phyloP scores from a whole-genome alignment of 2,797 vertebrate genomes.

The Novumbra hubbsi region DNA sequence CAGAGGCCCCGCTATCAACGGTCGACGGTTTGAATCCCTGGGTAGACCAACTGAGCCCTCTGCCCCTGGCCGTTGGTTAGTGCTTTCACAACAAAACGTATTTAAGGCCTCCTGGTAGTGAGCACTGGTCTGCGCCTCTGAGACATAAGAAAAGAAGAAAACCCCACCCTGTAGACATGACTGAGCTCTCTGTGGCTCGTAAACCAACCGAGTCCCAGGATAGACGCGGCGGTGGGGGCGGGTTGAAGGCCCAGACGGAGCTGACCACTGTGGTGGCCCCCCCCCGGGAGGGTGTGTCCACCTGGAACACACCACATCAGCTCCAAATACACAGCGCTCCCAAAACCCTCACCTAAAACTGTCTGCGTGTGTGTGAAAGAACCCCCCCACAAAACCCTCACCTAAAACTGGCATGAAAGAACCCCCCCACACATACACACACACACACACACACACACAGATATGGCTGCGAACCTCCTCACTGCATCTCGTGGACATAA shows the following conservation, averaged over 20 bases:
- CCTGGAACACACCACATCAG: constrained; percentile 51
- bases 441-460: neutral
- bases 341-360: constrained; percentile 60
- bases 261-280: constrained; percentile 52
- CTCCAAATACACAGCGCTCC: constrained; percentile 53
- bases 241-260: constrained; percentile 11
- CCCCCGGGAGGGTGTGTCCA: constrained; percentile 50
- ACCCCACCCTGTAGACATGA: constrained; percentile 49
- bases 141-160: constrained; percentile 49
- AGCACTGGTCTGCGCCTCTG: constrained; percentile 27
- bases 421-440: constrained; percentile 9
- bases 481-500: neutral
- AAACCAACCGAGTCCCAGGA: constrained; percentile 46
- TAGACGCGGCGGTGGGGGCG: constrained; percentile 6
- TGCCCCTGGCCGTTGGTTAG: neutral
- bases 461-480: too few species aligned
- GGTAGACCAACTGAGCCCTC: neutral
- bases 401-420: constrained; percentile 27
- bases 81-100: constrained; percentile 2
- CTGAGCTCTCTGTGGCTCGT: constrained; percentile 41
- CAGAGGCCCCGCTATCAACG: constrained; percentile 1
- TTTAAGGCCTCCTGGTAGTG: constrained; percentile 42
- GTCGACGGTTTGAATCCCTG: neutral
- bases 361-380: too few species aligned
- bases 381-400: constrained; percentile 52